These are phyloP conservation scores for Kradibia gibbosae DNA, from an alignment of 1,140 invertebrate species.

Conservation along the genomic window DNA sequence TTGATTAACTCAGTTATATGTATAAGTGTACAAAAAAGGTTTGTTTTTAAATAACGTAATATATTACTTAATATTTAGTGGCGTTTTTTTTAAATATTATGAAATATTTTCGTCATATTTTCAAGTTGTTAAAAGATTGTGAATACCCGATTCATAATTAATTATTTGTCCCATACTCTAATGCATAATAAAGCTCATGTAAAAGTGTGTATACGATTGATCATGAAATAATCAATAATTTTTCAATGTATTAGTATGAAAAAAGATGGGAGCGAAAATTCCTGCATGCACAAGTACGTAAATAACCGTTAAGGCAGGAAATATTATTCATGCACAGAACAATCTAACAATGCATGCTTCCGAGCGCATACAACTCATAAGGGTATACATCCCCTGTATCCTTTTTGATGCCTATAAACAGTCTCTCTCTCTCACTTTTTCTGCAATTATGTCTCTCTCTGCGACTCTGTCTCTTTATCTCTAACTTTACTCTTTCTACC, in stretches of 20 bases:
- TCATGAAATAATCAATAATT: not conserved
- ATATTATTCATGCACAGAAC: slow-evolving; percentile 29
- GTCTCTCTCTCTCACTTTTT: not conserved
- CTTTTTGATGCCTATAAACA: not conserved
- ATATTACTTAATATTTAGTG: too few relatives aligned
- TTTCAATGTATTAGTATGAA: not conserved
- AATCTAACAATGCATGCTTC: slow-evolving; percentile 5
- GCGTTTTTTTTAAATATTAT: too few relatives aligned
- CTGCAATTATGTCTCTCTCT: not conserved
- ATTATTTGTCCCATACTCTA: too few relatives aligned
- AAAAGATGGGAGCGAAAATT: slow-evolving; percentile 22
- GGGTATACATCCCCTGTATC: not conserved
- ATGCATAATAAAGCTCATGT: too few relatives aligned
- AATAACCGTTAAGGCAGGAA: slow-evolving; percentile 16
- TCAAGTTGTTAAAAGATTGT: too few relatives aligned
- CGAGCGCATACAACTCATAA: not conserved
- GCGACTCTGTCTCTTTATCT: not conserved
- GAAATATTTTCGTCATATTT: too few relatives aligned
- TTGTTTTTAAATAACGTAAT: too few relatives aligned
- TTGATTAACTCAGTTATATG: too few relatives aligned
- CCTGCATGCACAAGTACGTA: not conserved
- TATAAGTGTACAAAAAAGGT: too few relatives aligned
- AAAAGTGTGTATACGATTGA: too few relatives aligned
- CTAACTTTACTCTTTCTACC: not conserved
- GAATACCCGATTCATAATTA: too few relatives aligned